These are phyloP conservation scores for Pemphredon lugubris DNA, from an alignment of 2,888 invertebrate species.

Conservation along the genomic window DNA sequence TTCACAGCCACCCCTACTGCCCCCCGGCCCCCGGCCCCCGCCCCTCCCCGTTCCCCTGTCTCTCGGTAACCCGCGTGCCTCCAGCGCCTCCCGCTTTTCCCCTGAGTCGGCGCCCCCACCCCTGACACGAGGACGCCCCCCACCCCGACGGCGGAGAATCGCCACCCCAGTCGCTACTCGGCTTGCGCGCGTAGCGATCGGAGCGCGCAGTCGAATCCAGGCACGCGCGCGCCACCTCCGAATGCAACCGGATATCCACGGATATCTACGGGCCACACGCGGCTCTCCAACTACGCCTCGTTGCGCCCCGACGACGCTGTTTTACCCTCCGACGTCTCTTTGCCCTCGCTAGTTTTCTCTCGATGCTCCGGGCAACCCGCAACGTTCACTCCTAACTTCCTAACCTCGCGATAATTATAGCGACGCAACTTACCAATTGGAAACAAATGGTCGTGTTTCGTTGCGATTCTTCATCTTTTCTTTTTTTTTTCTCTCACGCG, in stretches of 20 bases:
- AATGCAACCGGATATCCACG: too few relatives aligned
- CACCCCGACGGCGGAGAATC: slow-evolving; percentile 30
- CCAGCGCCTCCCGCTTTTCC: slow-evolving; percentile 45
- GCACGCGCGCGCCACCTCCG: slow-evolving; percentile 55
- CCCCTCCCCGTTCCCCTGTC: slow-evolving; percentile 37
- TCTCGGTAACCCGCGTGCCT: slow-evolving; percentile 60
- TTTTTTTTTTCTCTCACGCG: too few relatives aligned
- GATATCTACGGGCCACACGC: slow-evolving; percentile 25
- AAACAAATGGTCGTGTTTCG: too few relatives aligned
- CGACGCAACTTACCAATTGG: too few relatives aligned
- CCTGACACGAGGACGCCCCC: slow-evolving; percentile 34
- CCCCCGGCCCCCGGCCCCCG: slow-evolving; percentile 37
- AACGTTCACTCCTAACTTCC: too few relatives aligned
- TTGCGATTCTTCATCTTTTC: too few relatives aligned
- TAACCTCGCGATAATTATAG: too few relatives aligned
- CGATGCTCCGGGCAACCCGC: too few relatives aligned
- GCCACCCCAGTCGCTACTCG: slow-evolving; percentile 35
- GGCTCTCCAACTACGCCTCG: slow-evolving; percentile 33
- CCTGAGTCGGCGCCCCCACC: slow-evolving; percentile 57
- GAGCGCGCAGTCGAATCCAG: slow-evolving; percentile 61
- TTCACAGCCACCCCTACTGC: slow-evolving; percentile 64
- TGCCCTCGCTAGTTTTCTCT: neutral
- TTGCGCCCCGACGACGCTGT: slow-evolving; percentile 8
- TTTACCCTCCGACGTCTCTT: neutral
- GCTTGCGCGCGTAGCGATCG: too few relatives aligned